Evolutionary conservation across 92 coral and sea anemone species (phyloP).

Genomic region (Parazoanthus darwini): DNA sequence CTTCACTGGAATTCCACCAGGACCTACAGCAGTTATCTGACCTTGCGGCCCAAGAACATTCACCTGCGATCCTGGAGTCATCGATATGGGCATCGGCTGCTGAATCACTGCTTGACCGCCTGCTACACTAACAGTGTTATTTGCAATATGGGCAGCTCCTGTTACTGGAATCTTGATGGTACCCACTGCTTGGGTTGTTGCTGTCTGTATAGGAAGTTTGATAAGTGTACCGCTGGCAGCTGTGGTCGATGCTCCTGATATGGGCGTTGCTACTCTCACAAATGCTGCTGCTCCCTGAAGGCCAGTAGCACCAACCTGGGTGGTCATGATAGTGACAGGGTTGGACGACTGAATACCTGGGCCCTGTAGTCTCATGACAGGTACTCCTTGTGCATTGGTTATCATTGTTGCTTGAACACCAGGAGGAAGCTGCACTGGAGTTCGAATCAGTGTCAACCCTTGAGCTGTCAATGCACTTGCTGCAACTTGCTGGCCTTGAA

Average conservation of each 20-base stretch:
- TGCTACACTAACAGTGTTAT: slow-evolving; percentile 22
- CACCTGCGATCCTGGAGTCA: slow-evolving; percentile 84
- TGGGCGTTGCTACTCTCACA: slow-evolving; percentile 75
- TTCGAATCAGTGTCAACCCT: slow-evolving; percentile 82
- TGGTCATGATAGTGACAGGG: slow-evolving; percentile 72
- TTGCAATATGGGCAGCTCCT: slow-evolving; percentile 48
- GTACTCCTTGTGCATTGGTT: slow-evolving; percentile 93
- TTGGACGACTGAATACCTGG: slow-evolving; percentile 77
- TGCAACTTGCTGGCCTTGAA: slow-evolving; percentile 64
- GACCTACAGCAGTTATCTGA: slow-evolving; percentile 86
- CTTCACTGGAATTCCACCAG: slow-evolving; percentile 87
- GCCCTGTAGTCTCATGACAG: slow-evolving; percentile 93
- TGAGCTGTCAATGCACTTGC: slow-evolving; percentile 63
- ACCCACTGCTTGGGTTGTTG: slow-evolving; percentile 49
- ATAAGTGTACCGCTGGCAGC: slow-evolving; percentile 54
- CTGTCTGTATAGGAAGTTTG: slow-evolving; percentile 63
- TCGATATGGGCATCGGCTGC: slow-evolving; percentile 74
- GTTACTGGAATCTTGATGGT: slow-evolving; percentile 62
- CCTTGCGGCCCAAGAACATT: slow-evolving; percentile 83
- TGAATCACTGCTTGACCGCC: slow-evolving; percentile 50
- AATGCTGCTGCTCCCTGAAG: slow-evolving; percentile 81
- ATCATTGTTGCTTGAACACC: slow-evolving; percentile 96
- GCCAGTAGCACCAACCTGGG: slow-evolving; percentile 74
- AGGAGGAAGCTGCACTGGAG: slow-evolving; percentile 88
- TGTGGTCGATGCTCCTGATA: slow-evolving; percentile 48